Evolutionary conservation across 2,797 vertebrate species (phyloP), one percentile per base, ranked within the genome.

Genomic region (Pangasius larnaudii): DNA sequence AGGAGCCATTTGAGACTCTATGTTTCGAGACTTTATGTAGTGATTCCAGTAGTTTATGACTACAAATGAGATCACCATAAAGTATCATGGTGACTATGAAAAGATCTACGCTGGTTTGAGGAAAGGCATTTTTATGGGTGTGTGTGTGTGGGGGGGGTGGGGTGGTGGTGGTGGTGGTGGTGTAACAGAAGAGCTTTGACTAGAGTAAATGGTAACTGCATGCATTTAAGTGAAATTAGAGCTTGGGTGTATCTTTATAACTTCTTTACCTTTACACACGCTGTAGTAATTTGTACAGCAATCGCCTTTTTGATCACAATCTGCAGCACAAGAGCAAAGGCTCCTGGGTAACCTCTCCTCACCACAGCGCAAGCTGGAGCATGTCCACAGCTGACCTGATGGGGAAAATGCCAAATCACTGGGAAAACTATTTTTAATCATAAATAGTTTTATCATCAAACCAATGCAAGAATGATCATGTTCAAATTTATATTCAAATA

Each of bases 281-380:
- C 33, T 96, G 49, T 91, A 91, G 87, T 97, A 97, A 91, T 97
- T 93, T 13, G 88, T 67, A 90, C 97, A 97, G 90, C 97, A 97
- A 89, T 97, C 96, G 22, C 94, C 94, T 67, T 65, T 89, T 78
- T 93, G 63, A 88, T 92, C 80, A 87, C 97, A 98, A 90, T 97
- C 96, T 59, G 95, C 93, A 1, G 97, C 95, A 88, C 97, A 97
- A 8, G 96, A 97, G 89, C 97, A 97, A 75, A 94, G 85, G 82
- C 93, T 95, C 71, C 87, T 69, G 51, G 90, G 3, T 90, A 96
- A 79, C 85, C 94, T 93, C 39, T 89, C 91, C 89, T 97, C 97
- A 49, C 95, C 96, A 49, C 97, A 97, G 18, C 97, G 96, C 56
- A 95, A 93, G 86, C 85, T 94, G 89, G 93, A 96, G 84, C 97